phyloP scores from a whole-genome alignment of 2,113 vertebrate genomes.

The Vulpes ferrilata region DNA sequence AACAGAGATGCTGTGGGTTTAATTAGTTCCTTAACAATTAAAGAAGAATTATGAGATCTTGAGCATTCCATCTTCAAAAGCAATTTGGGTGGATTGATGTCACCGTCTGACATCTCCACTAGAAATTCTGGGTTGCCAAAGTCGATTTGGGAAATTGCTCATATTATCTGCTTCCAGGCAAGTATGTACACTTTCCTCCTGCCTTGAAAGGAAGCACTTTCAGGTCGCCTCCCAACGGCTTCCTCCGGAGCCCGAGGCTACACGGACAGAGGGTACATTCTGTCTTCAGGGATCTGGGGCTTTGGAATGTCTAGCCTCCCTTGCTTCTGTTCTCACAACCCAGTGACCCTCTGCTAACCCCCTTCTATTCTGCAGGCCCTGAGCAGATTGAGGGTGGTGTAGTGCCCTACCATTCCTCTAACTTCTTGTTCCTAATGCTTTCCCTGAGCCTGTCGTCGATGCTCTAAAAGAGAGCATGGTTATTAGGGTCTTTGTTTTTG shows the following conservation, averaged over 20 bases:
- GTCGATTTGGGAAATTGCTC: slow-evolving; percentile 34
- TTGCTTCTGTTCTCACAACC: background rate
- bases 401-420: accelerated
- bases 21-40: slow-evolving; percentile 82
- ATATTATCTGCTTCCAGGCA: background rate
- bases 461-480: background rate
- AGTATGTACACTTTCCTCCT: background rate
- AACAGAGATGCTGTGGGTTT: slow-evolving; percentile 64
- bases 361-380: background rate
- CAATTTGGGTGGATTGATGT: slow-evolving; percentile 63
- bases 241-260: background rate
- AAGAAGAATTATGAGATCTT: slow-evolving; percentile 74
- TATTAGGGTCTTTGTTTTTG: background rate
- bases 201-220: background rate
- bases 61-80: slow-evolving; percentile 68
- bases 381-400: background rate
- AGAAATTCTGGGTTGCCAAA: slow-evolving; percentile 29
- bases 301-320: background rate
- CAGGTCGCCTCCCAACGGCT: background rate
- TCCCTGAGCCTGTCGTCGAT: background rate
- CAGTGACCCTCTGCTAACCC: no score
- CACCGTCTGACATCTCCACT: slow-evolving; percentile 25
- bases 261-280: accelerated
- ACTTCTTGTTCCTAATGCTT: background rate
- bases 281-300: background rate